Evolutionary conservation across 2,888 invertebrate species (phyloP), one percentile per base, ranked within the genome.

Genomic region (Dermolepida albohirtum): DNA sequence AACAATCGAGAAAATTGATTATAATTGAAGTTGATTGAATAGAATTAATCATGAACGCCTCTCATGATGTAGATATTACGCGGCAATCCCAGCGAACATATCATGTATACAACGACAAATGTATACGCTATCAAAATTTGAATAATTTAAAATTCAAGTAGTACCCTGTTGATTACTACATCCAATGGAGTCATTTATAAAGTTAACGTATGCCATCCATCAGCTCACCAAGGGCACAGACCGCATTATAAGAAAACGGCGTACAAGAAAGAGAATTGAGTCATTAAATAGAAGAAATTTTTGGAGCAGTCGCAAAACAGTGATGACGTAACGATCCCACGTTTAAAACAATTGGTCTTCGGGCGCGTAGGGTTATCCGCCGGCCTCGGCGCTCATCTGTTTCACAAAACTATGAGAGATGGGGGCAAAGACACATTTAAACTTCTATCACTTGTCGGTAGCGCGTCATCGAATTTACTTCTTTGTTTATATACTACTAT

Each of bases 111-210:
- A 39, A 27, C 57, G 44, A 57, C 44, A 57, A 57, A 57, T 57
- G 16, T 27, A 22, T 44, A 44, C 57, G 29, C 57, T 41, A 55
- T 29, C 27, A 16, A 66, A 66, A 66, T 66, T 55, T 57, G 55
- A 66, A 57, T 57, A 66, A 66, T 66, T 66, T 66, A 66, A 66
- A 66, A 66, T 66, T 66, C 66, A 52, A 54, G 47, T 50, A 51
- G 52, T 52, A 17, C 66, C 16, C 29, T 41, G 49, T 54, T 57
- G 66, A 54, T 47, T 47, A 34, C 66, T 43, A 55, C 47, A 44
- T 44, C 66, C 49, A 49, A 54, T 57, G 66, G 47, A 55, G 52
- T 44, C 49, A 57, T 66, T 55, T 66, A 66, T 47, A 66, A 66
- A 57, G 47, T 39, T 43, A 49, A 66, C 57, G 54, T 57, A 66